These are phyloP conservation scores for Morus bassanus DNA, from an alignment of 2,797 vertebrate species.

Conservation along the genomic window DNA sequence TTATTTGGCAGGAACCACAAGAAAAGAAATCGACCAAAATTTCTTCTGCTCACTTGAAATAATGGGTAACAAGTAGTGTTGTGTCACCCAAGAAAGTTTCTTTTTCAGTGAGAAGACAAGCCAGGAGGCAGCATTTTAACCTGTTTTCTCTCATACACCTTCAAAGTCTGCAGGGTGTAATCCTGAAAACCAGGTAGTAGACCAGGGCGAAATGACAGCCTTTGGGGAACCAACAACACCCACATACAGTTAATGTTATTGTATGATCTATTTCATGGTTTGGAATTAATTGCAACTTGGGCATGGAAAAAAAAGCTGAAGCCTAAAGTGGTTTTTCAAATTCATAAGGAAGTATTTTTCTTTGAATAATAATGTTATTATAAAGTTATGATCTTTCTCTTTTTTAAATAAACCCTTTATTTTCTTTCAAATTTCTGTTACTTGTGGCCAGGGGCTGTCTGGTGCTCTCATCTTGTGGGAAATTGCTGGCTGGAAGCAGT, in stretches of 20 bases:
- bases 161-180: not conserved
- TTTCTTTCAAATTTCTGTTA: conserved; percentile 48
- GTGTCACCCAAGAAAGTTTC: not conserved
- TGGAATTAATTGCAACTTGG: conserved; percentile 48
- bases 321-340: conserved; percentile 25
- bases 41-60: not conserved
- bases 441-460: conserved; percentile 55
- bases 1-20: not conserved
- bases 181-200: not conserved
- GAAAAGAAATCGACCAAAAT: not conserved
- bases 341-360: conserved; percentile 62
- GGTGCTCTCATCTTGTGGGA: conserved; percentile 63
- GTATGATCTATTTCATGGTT: conserved; percentile 39
- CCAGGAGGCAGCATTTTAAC: not conserved
- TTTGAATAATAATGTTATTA: conserved; percentile 55
- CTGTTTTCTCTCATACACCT: not conserved
- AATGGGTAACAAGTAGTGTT: not conserved
- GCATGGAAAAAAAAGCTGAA: conserved; percentile 20
- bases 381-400: conserved; percentile 41
- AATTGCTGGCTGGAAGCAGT: conserved; percentile 37
- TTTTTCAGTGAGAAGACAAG: not conserved
- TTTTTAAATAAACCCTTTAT: conserved; percentile 57
- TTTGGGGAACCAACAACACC: conserved; percentile 14
- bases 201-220: not conserved
- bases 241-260: conserved; percentile 19